These are phyloP conservation scores for Watsonalla binaria DNA, from an alignment of 2,888 invertebrate genomes.

Conservation along the genomic window DNA sequence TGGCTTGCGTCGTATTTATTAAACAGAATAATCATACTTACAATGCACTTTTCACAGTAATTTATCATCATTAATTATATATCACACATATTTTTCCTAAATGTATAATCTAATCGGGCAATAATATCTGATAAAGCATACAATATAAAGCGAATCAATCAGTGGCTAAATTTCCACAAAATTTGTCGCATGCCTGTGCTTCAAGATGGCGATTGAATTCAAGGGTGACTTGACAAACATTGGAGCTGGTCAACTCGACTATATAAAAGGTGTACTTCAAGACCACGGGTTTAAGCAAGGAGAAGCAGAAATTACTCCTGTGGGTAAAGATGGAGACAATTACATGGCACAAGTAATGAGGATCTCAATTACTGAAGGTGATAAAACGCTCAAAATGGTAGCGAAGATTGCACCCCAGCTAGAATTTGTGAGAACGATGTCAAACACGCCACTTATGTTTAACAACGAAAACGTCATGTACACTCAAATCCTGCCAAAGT, in stretches of 20 bases:
- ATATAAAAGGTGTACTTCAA: constrained; percentile 13
- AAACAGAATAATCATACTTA: too few species aligned
- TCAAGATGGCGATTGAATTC: constrained; percentile 15
- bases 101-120: too few species aligned
- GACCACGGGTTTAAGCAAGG: constrained; percentile 10
- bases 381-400: constrained; percentile 29
- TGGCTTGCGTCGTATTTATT: too few species aligned
- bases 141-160: neutral
- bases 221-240: constrained; percentile 14
- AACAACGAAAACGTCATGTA: constrained; percentile 37
- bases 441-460: constrained; percentile 19
- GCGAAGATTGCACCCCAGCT: constrained; percentile 31
- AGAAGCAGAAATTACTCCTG: constrained; percentile 9
- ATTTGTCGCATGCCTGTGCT: neutral
- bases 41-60: too few species aligned
- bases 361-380: constrained; percentile 20
- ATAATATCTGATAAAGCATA: too few species aligned
- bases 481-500: constrained; percentile 30
- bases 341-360: constrained; percentile 26
- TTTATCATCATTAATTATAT: too few species aligned
- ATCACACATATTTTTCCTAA: too few species aligned
- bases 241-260: constrained; percentile 11
- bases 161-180: neutral
- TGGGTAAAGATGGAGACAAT: constrained; percentile 30
- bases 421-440: constrained; percentile 13